Evolutionary conservation across 37 sponge, comb jelly and placozoan genomes (phyloP).

Genomic region (Amphimedon queenslandica): DNA sequence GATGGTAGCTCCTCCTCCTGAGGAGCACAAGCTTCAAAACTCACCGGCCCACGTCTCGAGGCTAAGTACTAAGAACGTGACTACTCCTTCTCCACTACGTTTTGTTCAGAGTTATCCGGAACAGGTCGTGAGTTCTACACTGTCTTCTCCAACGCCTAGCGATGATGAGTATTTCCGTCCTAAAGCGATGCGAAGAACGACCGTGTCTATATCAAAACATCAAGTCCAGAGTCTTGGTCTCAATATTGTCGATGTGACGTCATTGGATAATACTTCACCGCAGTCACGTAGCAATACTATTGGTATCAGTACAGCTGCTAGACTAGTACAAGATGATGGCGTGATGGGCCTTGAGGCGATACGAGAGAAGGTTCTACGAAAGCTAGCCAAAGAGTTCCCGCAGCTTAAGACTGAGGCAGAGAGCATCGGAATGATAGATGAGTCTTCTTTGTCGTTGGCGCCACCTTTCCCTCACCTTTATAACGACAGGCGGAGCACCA

Average conservation of each 20-base stretch:
- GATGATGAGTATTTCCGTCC: constrained; percentile 31
- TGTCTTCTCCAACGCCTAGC: background rate
- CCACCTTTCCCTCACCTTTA: background rate
- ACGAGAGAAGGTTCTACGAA: background rate
- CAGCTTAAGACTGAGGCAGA: background rate
- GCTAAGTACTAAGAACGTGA: too few relatives aligned
- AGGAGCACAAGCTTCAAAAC: background rate
- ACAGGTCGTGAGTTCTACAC: too few relatives aligned
- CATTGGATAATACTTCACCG: background rate
- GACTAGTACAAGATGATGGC: background rate
- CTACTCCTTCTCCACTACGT: background rate
- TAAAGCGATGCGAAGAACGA: constrained; percentile 35
- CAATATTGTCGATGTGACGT: constrained; percentile 8
- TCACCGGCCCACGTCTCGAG: background rate
- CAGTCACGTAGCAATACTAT: background rate
- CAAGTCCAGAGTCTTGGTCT: constrained; percentile 38
- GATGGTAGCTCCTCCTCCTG: constrained; percentile 57
- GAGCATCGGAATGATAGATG: background rate
- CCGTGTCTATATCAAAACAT: constrained; percentile 34
- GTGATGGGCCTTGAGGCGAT: constrained; percentile 3
- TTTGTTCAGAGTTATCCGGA: background rate
- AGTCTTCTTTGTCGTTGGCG: background rate
- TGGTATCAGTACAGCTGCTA: background rate
- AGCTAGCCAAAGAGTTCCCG: background rate
- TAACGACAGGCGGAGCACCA: background rate